Evolutionary conservation across 2,113 vertebrate genomes (phyloP), one percentile per base, ranked within the genome.

Genomic region (Athene noctua): DNA sequence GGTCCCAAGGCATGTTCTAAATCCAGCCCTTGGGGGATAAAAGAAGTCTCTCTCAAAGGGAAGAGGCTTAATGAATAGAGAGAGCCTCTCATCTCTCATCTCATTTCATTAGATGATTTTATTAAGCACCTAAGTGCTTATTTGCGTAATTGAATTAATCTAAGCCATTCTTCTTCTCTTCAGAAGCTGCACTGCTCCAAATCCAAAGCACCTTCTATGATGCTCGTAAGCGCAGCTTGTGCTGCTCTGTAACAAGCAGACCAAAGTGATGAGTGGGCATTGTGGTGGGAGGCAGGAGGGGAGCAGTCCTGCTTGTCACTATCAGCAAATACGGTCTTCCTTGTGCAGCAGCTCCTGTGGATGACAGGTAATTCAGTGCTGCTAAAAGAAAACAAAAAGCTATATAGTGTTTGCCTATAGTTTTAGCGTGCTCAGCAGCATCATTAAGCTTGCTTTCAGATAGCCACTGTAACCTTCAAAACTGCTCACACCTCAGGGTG

Each of bases 241-340:
- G 59, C 46, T 3, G 12, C 25, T 32, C 38, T 1, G 15, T 13
- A 44, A 38, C 6, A 38, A 38, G 84, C 34, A 49, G 68, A n/a
- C 46, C 78, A n/a, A n/a, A 13, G 17, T 2, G 38, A 27, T 22
- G 52, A 71, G 71, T 16, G 4, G 72, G 62, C 17, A 57, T 10
- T 0, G 0, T 0, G 9, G 49, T 18, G 61, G 44, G n/a, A 82
- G 66, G 59, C 1, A 1, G 21, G 11, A 77, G 38, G 6, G 6
- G 9, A 29, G 30, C 27, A 62, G 16, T 36, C 26, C 70, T 79
- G 40, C 30, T 80, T 44, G 5, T 42, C 34, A 8, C 58, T 11
- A 1, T 13, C 44, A 32, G 72, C 68, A 63, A 36, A 46, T 13
- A 12, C 3, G 1, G n/a, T 16, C 38, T 67, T 54, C 16, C 57